Evolutionary conservation across 2,113 vertebrate genomes (phyloP).

Genomic region (Echinops telfairi): DNA sequence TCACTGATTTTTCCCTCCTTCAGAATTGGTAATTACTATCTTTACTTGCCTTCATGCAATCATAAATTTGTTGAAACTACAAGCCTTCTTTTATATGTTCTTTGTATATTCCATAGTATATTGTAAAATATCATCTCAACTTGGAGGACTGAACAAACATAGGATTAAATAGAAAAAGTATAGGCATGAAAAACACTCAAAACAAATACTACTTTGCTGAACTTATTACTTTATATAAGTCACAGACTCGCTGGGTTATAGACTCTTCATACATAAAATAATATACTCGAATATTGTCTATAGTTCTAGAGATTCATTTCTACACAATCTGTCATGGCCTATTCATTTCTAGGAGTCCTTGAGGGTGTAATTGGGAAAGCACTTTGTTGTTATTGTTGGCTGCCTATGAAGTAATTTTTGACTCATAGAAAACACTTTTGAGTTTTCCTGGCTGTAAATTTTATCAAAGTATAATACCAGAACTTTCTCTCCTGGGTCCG

Average conservation of each 20-base stretch:
- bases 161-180: not conserved
- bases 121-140: conserved; percentile 17
- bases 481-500: not conserved
- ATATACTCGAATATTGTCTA: not conserved
- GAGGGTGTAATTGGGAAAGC: not conserved
- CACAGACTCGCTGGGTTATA: not conserved
- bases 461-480: not conserved
- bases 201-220: not conserved
- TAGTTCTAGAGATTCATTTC: not conserved
- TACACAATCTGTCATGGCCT: not conserved
- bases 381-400: not conserved
- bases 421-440: not conserved
- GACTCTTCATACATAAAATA: conserved; percentile 10
- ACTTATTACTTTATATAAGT: not conserved
- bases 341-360: not conserved
- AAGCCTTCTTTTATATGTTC: not conserved
- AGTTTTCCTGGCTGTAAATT: not conserved
- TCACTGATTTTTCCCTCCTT: not conserved
- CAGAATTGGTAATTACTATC: not conserved
- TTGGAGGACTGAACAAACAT: not conserved
- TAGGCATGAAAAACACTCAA: not conserved
- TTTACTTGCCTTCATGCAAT: not conserved
- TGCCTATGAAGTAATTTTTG: not conserved
- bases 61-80: not conserved
- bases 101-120: not conserved